A percentile compares a stretch with the other conserved stretches of the same genome.
These are phyloP conservation scores for Crypturellus undulatus DNA, from an alignment of 2,113 vertebrate species.

Conservation along the genomic window DNA sequence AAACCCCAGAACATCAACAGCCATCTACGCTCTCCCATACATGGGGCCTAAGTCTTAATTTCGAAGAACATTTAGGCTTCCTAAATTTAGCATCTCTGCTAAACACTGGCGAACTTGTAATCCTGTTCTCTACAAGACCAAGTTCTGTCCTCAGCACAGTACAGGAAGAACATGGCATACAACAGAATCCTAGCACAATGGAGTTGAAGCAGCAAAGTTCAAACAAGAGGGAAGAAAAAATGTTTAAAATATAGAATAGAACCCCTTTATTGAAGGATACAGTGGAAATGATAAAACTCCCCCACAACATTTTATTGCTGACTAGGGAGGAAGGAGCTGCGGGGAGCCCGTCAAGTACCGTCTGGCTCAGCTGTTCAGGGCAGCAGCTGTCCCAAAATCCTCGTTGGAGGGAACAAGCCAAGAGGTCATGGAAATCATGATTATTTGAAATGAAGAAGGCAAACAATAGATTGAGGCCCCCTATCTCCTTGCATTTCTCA, in stretches of 20 bases:
- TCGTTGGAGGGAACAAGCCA: background rate
- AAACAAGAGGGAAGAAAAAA: background rate
- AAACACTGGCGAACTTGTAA: background rate
- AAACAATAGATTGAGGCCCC: constrained; percentile 67
- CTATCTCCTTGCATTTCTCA: constrained; percentile 25
- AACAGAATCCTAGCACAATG: background rate
- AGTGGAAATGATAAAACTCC: background rate
- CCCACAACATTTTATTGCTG: background rate
- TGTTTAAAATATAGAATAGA: too few relatives aligned
- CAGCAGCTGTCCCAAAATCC: constrained; percentile 64
- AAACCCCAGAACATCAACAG: too few relatives aligned
- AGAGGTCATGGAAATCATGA: constrained; percentile 61
- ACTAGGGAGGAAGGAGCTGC: background rate
- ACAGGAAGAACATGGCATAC: background rate
- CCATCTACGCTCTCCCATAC: background rate
- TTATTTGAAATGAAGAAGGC: constrained; percentile 32
- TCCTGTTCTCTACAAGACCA: background rate
- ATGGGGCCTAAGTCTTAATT: background rate
- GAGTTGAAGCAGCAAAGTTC: background rate
- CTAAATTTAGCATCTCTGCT: background rate
- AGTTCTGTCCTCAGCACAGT: background rate
- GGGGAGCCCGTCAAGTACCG: background rate
- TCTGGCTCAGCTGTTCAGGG: constrained; percentile 56
- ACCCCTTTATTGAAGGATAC: background rate
- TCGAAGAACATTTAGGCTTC: background rate